Conservation (phyloP, 2,797 vertebrate genomes). For the Tragelaphus oryx region DNA sequence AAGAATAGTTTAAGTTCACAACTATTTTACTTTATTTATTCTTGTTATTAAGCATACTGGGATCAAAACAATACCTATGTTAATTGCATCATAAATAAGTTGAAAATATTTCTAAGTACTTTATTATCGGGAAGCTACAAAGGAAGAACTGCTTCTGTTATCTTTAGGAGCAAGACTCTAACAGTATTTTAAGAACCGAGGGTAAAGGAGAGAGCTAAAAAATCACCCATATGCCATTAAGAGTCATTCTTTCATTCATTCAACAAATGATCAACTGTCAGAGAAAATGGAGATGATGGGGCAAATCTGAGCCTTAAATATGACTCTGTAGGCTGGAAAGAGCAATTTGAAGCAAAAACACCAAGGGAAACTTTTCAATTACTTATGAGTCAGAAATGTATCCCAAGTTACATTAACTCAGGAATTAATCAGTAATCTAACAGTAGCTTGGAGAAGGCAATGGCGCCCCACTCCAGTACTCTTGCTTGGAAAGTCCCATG, state of each 20-base stretch:
- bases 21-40: slow-evolving; percentile 2
- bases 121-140: background rate
- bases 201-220: background rate
- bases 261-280: background rate
- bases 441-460: background rate
- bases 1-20: slow-evolving; percentile 9
- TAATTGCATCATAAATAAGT: background rate
- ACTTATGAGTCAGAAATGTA: slow-evolving; percentile 5
- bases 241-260: background rate
- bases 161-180: background rate
- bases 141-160: background rate
- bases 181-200: background rate
- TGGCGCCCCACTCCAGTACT: too few relatives aligned
- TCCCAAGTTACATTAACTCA: background rate
- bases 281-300: background rate
- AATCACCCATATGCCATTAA: background rate
- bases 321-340: background rate
- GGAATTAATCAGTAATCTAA: background rate
- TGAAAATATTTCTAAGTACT: background rate
- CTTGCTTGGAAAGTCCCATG: too few relatives aligned
- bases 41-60: background rate
- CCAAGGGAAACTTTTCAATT: background rate
- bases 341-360: background rate
- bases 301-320: background rate
- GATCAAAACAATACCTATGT: background rate